These are phyloP conservation scores for Eristalis pertinax DNA, from an alignment of 2,888 invertebrate genomes.

Conservation along the genomic window DNA sequence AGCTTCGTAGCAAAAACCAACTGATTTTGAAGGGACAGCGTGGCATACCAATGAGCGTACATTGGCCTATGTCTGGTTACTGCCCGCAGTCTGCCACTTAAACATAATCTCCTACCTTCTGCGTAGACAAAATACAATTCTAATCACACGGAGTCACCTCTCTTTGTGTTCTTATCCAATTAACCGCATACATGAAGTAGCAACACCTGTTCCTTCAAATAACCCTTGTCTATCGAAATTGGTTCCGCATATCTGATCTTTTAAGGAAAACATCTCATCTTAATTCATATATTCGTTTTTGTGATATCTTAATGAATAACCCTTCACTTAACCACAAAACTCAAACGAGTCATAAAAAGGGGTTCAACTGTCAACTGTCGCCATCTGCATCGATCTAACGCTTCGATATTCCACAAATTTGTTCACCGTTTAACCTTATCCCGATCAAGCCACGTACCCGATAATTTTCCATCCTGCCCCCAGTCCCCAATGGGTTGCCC, in stretches of 20 bases:
- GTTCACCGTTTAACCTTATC: slow-evolving; percentile 49
- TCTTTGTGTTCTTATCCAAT: background rate
- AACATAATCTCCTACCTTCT: background rate
- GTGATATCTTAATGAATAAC: background rate
- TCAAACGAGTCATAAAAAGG: background rate
- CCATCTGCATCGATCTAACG: slow-evolving; percentile 62
- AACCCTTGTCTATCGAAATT: background rate
- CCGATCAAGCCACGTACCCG: slow-evolving; percentile 16
- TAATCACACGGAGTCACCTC: background rate
- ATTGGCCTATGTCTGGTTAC: too few species aligned
- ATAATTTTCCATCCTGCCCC: slow-evolving; percentile 20
- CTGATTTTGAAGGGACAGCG: too few species aligned
- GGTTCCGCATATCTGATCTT: background rate
- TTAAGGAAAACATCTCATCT: background rate
- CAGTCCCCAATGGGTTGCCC: background rate
- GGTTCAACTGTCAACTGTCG: slow-evolving; percentile 13
- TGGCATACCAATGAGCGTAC: too few species aligned
- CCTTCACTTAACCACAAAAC: background rate
- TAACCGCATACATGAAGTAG: background rate
- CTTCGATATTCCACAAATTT: slow-evolving; percentile 61
- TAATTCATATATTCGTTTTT: background rate
- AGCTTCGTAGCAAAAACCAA: too few species aligned
- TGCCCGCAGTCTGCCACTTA: too few species aligned
- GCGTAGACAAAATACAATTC: background rate
- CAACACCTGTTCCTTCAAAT: background rate